Percentiles rank a stretch among this genome's conserved stretches.
phyloP scores from a whole-genome alignment of 2,113 vertebrate genomes.

The Misgurnus anguillicaudatus region DNA sequence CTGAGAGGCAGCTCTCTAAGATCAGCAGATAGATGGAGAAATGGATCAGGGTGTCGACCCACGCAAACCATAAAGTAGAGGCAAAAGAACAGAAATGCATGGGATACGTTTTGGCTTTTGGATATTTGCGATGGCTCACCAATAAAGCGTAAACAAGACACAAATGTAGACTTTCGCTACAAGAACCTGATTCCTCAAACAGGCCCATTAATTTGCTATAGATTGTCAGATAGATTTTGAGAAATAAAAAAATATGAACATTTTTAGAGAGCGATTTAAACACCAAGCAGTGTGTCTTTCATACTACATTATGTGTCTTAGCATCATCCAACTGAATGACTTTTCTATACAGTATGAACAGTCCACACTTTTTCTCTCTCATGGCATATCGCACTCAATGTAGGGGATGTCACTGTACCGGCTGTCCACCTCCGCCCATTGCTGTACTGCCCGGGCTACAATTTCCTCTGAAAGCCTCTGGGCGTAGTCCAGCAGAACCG shows the following conservation, averaged over 20 bases:
- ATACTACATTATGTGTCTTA: not conserved
- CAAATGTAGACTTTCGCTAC: not conserved
- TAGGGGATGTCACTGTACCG: conserved; percentile 93
- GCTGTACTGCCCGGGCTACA: conserved; percentile 83
- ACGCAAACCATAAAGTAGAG: conserved; percentile 19
- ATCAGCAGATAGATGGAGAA: not conserved
- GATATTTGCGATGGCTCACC: conserved; percentile 24
- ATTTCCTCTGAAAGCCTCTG: conserved; percentile 88
- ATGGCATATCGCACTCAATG: conserved; percentile 90
- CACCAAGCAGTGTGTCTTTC: not conserved
- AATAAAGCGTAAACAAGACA: conserved; percentile 9
- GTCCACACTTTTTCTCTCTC: conserved; percentile 39
- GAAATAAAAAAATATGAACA: not conserved
- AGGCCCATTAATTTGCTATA: not conserved
- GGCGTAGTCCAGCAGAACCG: conserved; percentile 82
- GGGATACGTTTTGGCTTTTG: conserved; percentile 51
- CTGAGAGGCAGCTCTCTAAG: not conserved
- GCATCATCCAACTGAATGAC: not conserved
- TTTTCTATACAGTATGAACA: not conserved
- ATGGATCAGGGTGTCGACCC: not conserved
- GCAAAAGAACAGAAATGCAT: conserved; percentile 53
- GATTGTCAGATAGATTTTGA: not conserved
- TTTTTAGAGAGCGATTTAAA: not conserved
- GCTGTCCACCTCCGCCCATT: conserved; percentile 87
- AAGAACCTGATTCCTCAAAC: not conserved